Evolutionary conservation across 2,113 vertebrate species (phyloP), one percentile per base, ranked within the genome.

Genomic region (Pomatorhinus ruficollis): DNA sequence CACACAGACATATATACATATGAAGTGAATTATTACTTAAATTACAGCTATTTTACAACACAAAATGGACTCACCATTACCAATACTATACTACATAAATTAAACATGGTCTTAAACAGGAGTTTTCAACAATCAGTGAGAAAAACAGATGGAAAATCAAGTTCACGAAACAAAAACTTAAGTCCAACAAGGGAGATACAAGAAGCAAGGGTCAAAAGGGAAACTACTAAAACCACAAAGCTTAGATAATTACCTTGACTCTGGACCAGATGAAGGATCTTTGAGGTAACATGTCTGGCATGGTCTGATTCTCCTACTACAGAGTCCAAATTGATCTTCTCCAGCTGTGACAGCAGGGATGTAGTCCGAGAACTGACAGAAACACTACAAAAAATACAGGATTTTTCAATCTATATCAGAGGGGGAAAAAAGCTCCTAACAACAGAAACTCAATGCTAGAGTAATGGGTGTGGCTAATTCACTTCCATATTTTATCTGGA

Each of bases 261-360:
- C 97, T 99, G 99, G 89, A 99, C 98, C 97, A 99, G 98, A 97
- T 99, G 99, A 93, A 99, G 98, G 83, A 99, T 99, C 97, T 99
- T 99, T 95, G 98, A 97, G 23, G 99, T 99, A 97, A 99, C 86
- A 95, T 99, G 98, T 97, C 99, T 98, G 49, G 98, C 98, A 80
- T 65, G 97, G 59, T 99, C 98, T 13, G 97, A 96, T 91, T 99
- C 98, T 83, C 95, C 95, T 77, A 91, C 66, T 89, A 97, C 72
- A 74, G 98, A 92, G 66, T 99, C 99, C 63, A 97, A 96, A 88
- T 98, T 99, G 90, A 99, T 98, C 97, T 98, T 99, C 97, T 99
- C 99, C 96, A 99, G 98, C 95, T 99, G 99, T 79, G 98, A 98
- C 93, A 99, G 97, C 50, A 99, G 98, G 94, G 97, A 98, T 79